Base-by-base conservation (phyloP, 2,797 vertebrate species). In the Tangara arthus region DNA sequence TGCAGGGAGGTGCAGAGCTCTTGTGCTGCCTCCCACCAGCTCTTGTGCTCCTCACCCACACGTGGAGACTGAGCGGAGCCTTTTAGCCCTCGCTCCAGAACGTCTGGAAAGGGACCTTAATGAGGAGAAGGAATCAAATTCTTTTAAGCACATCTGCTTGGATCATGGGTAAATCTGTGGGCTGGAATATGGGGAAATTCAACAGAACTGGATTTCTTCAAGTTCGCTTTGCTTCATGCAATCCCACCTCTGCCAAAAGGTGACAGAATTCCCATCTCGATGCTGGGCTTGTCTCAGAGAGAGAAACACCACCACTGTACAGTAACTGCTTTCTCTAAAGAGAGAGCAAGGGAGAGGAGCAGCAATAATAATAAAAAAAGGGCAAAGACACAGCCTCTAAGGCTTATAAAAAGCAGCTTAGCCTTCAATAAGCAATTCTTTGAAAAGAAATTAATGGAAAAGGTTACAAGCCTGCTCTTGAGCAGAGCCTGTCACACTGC, bases 391-490 rank as follows among this genome's bases (percentile, higher is more conserved):
- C 32, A 93, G 59, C 52, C 89, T 96, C 61, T 68, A 63, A 81
- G 37, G 89, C 88, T 94, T 93, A 91, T 82, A 88, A 95, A 93
- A 94, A 91, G 68, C 92, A 84, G 88, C 86, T 96, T 91, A 96
- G 88, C 42, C 59, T 87, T 92, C 87, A 83, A 94, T 94, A 96
- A 93, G 71, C 84, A 93, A 93, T 92, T 92, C 71, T 94, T 95
- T 94, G 95, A 91, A 91, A 92, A 91, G 23, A 95, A 95, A 94
- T 94, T 91, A 97, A 95, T 87, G 91, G 86, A 93, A 96, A 97
- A 96, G 93, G 93, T 96, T 96, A 94, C 82, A 77, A 92, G 93
- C 77, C 56, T 21, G 50, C 44, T 85, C 77, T 88, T 50, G 82
- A 91, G 72, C 64, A 28, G 71, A 85, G 75, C 60, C 56, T 8